Evolutionary conservation across 2,113 vertebrate species (phyloP).

Genomic region (Elanus axillaris): DNA sequence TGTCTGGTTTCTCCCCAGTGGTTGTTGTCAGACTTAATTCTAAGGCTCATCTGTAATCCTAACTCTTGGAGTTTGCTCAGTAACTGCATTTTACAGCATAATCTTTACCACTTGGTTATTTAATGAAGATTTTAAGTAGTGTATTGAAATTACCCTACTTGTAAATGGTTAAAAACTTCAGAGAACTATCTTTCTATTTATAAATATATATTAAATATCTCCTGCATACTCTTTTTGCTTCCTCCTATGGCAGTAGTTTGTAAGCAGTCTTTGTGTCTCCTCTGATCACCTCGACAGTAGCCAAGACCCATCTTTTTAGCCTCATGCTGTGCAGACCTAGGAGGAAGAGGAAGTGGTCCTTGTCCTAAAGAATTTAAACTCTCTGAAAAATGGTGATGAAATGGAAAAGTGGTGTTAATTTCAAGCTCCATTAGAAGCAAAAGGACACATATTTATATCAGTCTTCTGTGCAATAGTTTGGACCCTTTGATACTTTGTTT

Average conservation of each 20-base stretch:
- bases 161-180: background rate
- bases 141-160: background rate
- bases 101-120: background rate
- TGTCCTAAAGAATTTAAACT: background rate
- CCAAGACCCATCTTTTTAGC: background rate
- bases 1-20: background rate
- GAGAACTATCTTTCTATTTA: background rate
- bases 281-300: background rate
- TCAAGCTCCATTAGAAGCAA: slow-evolving; percentile 27
- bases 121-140: background rate
- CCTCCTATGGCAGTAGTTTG: background rate
- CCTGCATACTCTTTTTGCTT: background rate
- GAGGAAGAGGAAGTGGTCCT: background rate
- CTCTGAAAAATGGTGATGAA: background rate
- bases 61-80: background rate
- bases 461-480: background rate
- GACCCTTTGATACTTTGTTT: background rate
- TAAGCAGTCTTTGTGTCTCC: background rate
- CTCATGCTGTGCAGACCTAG: background rate
- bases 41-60: background rate
- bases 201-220: background rate
- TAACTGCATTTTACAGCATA: background rate
- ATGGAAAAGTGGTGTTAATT: slow-evolving; percentile 1
- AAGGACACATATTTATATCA: slow-evolving; percentile 1
- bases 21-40: background rate